Conservation (phyloP, 2,888 invertebrate genomes). For the Campopleginae sp. region DNA sequence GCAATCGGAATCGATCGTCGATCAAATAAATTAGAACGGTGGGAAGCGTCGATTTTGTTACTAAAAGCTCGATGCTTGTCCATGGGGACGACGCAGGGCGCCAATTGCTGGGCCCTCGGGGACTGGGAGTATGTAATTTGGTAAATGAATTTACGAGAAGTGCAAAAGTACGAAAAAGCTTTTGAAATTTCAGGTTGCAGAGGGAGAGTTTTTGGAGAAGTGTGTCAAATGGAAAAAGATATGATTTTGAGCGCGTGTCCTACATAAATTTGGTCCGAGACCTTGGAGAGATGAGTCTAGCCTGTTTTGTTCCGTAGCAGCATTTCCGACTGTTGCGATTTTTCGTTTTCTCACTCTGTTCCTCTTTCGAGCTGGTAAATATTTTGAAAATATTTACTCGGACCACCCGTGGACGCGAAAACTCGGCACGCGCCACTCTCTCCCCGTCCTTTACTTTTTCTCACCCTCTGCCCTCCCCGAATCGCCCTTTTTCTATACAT, state of each 20-base stretch:
- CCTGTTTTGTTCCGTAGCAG: neutral
- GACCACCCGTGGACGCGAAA: conserved; percentile 61
- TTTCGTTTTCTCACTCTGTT: neutral
- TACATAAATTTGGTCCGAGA: conserved; percentile 43
- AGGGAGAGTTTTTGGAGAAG: neutral
- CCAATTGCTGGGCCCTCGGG: neutral
- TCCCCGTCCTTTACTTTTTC: conserved; percentile 21
- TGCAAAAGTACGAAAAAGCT: neutral
- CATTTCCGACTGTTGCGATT: neutral
- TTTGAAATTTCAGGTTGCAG: neutral
- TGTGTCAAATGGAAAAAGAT: conserved; percentile 42
- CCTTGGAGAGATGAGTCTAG: conserved; percentile 20
- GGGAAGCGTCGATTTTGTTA: neutral
- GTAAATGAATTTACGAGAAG: neutral
- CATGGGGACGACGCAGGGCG: neutral
- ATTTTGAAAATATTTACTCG: conserved; percentile 70
- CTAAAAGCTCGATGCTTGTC: neutral
- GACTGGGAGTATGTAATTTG: neutral
- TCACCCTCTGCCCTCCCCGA: neutral
- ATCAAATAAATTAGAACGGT: neutral
- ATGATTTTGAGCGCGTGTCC: conserved; percentile 42
- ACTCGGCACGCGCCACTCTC: conserved; percentile 62
- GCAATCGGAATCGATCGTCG: neutral
- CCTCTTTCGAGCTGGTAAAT: conserved; percentile 56
- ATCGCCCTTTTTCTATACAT: neutral